A percentile compares a stretch with the other conserved stretches of the same genome.
phyloP scores from a whole-genome alignment of 2,888 invertebrate genomes.

The Mongoloraphidia duomilia region DNA sequence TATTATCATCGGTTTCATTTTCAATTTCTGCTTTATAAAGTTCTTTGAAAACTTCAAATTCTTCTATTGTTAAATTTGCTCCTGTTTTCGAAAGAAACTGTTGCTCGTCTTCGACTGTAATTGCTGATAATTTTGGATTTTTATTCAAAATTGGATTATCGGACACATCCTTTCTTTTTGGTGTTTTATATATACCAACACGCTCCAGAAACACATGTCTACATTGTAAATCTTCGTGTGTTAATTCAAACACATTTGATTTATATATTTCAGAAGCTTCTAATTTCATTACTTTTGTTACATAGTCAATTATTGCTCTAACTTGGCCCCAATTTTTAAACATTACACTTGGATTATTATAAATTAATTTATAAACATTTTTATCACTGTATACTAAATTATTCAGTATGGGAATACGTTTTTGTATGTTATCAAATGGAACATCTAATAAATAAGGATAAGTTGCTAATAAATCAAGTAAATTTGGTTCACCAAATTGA shows the following conservation, averaged over 20 bases:
- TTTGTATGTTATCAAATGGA: background rate
- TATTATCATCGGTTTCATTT: background rate
- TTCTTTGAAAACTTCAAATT: conserved; percentile 3
- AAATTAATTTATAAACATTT: background rate
- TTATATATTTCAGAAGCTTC: conserved; percentile 5
- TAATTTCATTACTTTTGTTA: conserved; percentile 1
- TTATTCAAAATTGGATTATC: background rate
- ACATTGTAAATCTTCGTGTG: conserved; percentile 2
- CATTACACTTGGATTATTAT: conserved; percentile 3
- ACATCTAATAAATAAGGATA: conserved; percentile 3
- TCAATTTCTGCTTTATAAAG: background rate
- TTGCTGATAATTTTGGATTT: conserved; percentile 2
- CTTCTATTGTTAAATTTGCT: background rate
- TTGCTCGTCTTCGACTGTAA: background rate
- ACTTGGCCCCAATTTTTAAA: background rate
- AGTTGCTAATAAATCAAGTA: background rate
- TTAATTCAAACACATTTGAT: background rate
- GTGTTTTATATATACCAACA: conserved; percentile 1
- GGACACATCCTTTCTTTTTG: too few relatives aligned
- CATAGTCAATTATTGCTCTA: background rate
- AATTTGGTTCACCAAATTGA: conserved; percentile 3
- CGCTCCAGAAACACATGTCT: conserved; percentile 1
- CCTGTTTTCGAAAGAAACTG: background rate
- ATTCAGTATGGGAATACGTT: background rate
- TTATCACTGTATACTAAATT: background rate